A percentile compares a stretch with the other conserved stretches of the same genome.
phyloP scores from a whole-genome alignment of 2,888 invertebrate species.

The Drosophila conformis region DNA sequence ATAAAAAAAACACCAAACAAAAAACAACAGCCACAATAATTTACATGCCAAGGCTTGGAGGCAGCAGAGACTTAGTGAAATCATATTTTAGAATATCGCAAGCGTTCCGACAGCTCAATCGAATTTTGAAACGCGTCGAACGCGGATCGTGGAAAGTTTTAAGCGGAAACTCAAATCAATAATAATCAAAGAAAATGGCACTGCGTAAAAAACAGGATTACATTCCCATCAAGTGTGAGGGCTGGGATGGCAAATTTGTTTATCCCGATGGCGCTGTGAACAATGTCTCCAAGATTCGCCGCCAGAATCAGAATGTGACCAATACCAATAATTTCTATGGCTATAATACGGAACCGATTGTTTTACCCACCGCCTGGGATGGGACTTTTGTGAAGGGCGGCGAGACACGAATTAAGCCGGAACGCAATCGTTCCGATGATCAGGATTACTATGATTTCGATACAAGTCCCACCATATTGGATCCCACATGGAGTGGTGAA shows the following conservation, averaged over 20 bases:
- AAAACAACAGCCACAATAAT: constrained; percentile 48
- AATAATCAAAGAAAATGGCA: constrained; percentile 67
- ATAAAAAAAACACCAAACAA: constrained; percentile 7
- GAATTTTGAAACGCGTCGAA: constrained; percentile 55
- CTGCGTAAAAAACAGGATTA: constrained; percentile 82
- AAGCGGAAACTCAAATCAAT: constrained; percentile 11
- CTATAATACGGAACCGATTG: constrained; percentile 78
- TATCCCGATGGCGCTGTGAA: constrained; percentile 80
- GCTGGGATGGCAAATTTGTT: constrained; percentile 84
- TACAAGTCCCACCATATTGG: constrained; percentile 80
- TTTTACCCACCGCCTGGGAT: constrained; percentile 83
- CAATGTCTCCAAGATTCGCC: constrained; percentile 82
- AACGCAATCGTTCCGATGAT: constrained; percentile 84
- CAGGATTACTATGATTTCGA: constrained; percentile 81
- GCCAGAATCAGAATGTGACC: constrained; percentile 83
- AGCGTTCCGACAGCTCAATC: constrained; percentile 51
- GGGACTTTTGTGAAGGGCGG: constrained; percentile 83
- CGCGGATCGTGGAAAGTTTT: constrained; percentile 35
- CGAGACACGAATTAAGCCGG: constrained; percentile 76
- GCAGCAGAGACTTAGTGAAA: constrained; percentile 59
- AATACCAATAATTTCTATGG: constrained; percentile 83
- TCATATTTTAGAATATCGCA: constrained; percentile 75
- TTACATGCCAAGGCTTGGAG: constrained; percentile 58
- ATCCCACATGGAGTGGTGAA: constrained; percentile 83
- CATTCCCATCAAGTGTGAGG: constrained; percentile 85